Percentiles rank a stretch among this genome's conserved stretches.
These are phyloP conservation scores for Apotomis capreana DNA, from an alignment of 2,888 invertebrate species.

Conservation along the genomic window DNA sequence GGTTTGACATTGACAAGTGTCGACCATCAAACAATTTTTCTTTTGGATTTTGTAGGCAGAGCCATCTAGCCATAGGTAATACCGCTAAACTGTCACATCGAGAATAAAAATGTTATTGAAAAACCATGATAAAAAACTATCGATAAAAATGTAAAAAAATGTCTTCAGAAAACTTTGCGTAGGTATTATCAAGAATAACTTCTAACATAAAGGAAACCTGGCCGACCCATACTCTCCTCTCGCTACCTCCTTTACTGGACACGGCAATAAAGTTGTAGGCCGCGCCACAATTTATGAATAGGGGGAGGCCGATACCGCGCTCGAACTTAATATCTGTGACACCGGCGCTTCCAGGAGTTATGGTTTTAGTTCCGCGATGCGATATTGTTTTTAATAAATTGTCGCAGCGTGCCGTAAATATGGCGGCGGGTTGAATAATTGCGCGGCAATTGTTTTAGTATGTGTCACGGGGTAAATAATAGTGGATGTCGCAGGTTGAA, in stretches of 20 bases:
- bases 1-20: too few relatives aligned
- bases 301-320: conserved; percentile 50
- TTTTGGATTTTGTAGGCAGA: too few relatives aligned
- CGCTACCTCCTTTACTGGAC: conserved; percentile 55
- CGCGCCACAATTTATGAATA: conserved; percentile 60
- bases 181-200: too few relatives aligned
- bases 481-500: too few relatives aligned
- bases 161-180: too few relatives aligned
- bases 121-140: too few relatives aligned
- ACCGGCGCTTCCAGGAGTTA: conserved; percentile 49
- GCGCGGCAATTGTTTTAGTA: conserved; percentile 13
- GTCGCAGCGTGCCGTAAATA: conserved; percentile 21
- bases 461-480: too few relatives aligned
- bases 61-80: too few relatives aligned
- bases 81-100: too few relatives aligned
- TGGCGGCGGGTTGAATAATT: conserved; percentile 17
- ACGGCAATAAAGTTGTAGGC: conserved; percentile 63
- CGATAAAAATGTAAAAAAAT: too few relatives aligned
- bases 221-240: conserved; percentile 50
- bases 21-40: too few relatives aligned
- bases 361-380: conserved; percentile 46
- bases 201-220: not conserved
- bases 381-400: conserved; percentile 40
- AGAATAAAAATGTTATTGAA: too few relatives aligned
- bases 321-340: conserved; percentile 54